phyloP scores from a whole-genome alignment of 2,888 invertebrate species.

The Entomobrya multifasciata region DNA sequence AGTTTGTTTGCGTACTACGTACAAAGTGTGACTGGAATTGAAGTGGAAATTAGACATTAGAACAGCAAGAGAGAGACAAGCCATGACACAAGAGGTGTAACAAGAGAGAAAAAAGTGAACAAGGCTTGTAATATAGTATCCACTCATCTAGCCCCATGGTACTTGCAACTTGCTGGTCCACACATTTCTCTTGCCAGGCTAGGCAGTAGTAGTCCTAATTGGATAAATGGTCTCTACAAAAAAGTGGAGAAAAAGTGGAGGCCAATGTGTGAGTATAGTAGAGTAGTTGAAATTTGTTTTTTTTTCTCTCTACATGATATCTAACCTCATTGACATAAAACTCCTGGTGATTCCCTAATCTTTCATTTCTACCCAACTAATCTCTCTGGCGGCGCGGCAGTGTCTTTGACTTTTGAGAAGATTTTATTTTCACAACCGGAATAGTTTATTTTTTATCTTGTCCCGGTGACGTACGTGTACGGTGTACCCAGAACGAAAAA shows the following conservation, averaged over 20 bases:
- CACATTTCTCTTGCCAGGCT: slow-evolving; percentile 18
- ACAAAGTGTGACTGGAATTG: background rate
- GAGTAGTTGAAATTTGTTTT: slow-evolving; percentile 26
- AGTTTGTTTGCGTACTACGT: too few species aligned
- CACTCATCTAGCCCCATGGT: background rate
- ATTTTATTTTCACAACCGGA: slow-evolving; percentile 52
- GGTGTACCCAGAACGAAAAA: too few species aligned
- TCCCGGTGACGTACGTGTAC: slow-evolving; percentile 37
- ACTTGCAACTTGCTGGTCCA: background rate
- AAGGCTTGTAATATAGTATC: background rate
- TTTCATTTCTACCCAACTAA: background rate
- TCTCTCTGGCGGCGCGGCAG: slow-evolving; percentile 16
- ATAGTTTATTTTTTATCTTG: slow-evolving; percentile 34
- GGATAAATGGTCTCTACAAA: slow-evolving; percentile 12
- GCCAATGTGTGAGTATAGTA: slow-evolving; percentile 9
- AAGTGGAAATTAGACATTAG: slow-evolving; percentile 38
- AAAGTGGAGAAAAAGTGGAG: background rate
- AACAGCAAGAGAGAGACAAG: background rate
- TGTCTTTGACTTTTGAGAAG: slow-evolving; percentile 37
- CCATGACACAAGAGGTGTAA: background rate
- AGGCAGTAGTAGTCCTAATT: too few species aligned
- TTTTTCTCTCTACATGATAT: slow-evolving; percentile 22
- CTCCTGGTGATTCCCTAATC: slow-evolving; percentile 16
- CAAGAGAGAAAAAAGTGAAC: background rate
- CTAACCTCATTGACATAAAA: slow-evolving; percentile 17